A percentile compares a stretch with the other conserved stretches of the same genome.
These are phyloP conservation scores for Sebastes itinus DNA, from an alignment of 2,797 vertebrate species.

Conservation along the genomic window DNA sequence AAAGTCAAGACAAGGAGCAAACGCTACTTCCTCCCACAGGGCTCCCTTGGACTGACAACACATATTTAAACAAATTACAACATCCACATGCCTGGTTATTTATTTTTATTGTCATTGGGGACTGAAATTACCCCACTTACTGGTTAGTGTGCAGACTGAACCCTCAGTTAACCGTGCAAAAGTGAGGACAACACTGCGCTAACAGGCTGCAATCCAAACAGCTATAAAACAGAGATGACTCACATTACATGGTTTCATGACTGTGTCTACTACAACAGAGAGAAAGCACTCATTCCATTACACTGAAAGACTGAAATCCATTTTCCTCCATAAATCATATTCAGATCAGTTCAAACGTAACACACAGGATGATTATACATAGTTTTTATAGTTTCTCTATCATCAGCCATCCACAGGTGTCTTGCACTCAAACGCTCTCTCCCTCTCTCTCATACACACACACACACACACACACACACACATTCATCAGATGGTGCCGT, in stretches of 20 bases:
- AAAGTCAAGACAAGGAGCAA: slow-evolving; percentile 43
- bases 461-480: neutral
- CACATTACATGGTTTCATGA: neutral
- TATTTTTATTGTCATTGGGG: slow-evolving; percentile 1
- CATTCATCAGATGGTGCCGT: slow-evolving; percentile 14
- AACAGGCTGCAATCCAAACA: slow-evolving; percentile 27
- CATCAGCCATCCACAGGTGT: slow-evolving; percentile 18
- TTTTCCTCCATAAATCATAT: neutral
- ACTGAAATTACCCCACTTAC: neutral
- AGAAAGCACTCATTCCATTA: neutral
- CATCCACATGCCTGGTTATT: neutral
- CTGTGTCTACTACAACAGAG: neutral
- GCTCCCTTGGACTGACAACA: neutral
- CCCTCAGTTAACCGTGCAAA: slow-evolving; percentile 1
- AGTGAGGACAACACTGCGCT: neutral
- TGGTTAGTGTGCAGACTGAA: neutral
- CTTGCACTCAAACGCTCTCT: neutral
- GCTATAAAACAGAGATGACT: slow-evolving; percentile 20
- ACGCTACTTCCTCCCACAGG: slow-evolving; percentile 24
- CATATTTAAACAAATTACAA: slow-evolving; percentile 2
- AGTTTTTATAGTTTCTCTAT: slow-evolving; percentile 18
- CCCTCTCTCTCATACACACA: neutral
- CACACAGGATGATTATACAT: neutral
- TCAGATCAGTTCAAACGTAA: neutral
- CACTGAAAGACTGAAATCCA: neutral